Percentiles rank a stretch among this genome's conserved stretches.
These are phyloP conservation scores for Neosalanx taihuensis DNA, from an alignment of 2,797 vertebrate genomes.

Conservation along the genomic window DNA sequence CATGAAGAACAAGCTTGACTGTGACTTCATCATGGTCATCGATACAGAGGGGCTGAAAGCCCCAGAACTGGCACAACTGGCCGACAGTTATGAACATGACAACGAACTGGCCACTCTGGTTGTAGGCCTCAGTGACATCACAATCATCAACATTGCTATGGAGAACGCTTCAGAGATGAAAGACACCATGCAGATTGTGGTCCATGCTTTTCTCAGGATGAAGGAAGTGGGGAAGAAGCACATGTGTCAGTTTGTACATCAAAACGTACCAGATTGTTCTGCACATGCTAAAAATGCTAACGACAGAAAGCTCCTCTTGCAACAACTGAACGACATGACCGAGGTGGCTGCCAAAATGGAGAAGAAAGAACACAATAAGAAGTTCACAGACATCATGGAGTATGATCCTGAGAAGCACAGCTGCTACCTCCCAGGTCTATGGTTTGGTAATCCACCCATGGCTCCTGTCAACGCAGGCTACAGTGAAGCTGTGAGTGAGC, in stretches of 20 bases:
- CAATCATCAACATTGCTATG: constrained; percentile 60
- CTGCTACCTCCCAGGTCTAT: constrained; percentile 77
- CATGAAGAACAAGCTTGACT: not conserved
- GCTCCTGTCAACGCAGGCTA: constrained; percentile 78
- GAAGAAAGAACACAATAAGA: constrained; percentile 5
- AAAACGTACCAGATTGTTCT: constrained; percentile 59
- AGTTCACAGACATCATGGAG: constrained; percentile 64
- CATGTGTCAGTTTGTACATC: constrained; percentile 68
- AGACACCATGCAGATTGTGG: constrained; percentile 59
- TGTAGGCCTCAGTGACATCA: constrained; percentile 27
- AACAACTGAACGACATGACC: constrained; percentile 63
- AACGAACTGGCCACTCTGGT: constrained; percentile 26
- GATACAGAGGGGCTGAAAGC: constrained; percentile 4
- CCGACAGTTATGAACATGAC: constrained; percentile 48
- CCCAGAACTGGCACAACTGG: constrained; percentile 30
- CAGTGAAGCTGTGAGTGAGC: constrained; percentile 61
- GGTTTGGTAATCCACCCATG: constrained; percentile 78
- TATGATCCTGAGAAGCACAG: too few species aligned
- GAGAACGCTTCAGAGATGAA: constrained; percentile 61
- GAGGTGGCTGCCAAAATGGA: constrained; percentile 60
- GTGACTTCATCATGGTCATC: not conserved
- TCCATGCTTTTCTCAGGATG: constrained; percentile 66
- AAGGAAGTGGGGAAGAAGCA: constrained; percentile 51
- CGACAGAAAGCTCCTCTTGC: constrained; percentile 46
- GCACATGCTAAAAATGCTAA: constrained; percentile 39